A percentile compares a stretch with the other conserved stretches of the same genome.
phyloP scores from a whole-genome alignment of 2,888 invertebrate genomes.

The Noctua janthina region DNA sequence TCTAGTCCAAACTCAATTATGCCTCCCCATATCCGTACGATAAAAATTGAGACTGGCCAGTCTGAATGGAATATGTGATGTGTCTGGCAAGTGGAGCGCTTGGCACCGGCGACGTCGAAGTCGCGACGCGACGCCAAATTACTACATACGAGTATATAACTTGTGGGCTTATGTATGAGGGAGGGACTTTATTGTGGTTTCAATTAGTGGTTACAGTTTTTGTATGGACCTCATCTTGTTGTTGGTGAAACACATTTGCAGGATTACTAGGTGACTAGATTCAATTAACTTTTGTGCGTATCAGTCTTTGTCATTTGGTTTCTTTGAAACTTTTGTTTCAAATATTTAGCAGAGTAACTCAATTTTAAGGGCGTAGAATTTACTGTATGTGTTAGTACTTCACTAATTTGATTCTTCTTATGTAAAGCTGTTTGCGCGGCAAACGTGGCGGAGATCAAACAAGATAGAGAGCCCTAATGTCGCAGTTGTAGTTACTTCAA shows the following conservation, averaged over 20 bases:
- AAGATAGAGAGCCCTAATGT: not conserved
- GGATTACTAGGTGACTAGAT: not conserved
- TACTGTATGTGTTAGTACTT: not conserved
- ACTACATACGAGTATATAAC: conserved; percentile 17
- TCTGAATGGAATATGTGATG: conserved; percentile 42
- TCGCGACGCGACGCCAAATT: conserved; percentile 50
- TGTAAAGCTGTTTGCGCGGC: not conserved
- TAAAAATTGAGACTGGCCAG: conserved; percentile 26
- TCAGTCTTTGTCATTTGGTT: not conserved
- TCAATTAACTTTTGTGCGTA: not conserved
- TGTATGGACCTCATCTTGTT: not conserved
- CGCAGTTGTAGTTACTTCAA: not conserved
- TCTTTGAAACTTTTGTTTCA: not conserved
- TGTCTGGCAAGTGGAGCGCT: conserved; percentile 23
- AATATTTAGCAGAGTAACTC: not conserved
- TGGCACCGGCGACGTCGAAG: conserved; percentile 44
- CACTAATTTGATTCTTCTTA: not conserved
- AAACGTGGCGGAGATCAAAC: not conserved
- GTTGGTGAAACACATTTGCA: not conserved
- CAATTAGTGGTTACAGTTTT: not conserved
- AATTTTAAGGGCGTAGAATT: not conserved
- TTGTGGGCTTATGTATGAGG: conserved; percentile 5
- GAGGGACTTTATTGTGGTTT: conserved; percentile 3
- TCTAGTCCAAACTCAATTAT: not conserved
- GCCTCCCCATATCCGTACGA: not conserved